phyloP scores from a whole-genome alignment of 2,797 vertebrate genomes.

The Coregonus suidteri region DNA sequence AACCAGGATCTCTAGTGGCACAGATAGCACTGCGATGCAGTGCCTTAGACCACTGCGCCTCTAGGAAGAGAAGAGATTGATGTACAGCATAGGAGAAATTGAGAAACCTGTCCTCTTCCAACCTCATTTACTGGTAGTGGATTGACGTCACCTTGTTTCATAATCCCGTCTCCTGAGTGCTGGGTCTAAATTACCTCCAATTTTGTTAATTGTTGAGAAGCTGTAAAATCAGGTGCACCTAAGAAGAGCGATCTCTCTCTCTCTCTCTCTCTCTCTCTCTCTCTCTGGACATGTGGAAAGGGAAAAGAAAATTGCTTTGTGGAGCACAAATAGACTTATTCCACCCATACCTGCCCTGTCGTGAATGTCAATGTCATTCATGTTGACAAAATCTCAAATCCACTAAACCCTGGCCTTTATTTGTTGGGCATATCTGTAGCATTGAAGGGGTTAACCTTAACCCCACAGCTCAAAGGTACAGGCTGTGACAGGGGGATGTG shows the following conservation, averaged over 20 bases:
- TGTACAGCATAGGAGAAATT: not conserved
- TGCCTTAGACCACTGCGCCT: too few species aligned
- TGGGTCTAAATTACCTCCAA: constrained; percentile 53
- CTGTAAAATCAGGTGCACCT: constrained; percentile 53
- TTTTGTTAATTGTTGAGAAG: constrained; percentile 57
- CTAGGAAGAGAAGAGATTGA: not conserved
- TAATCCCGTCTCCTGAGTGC: constrained; percentile 27
- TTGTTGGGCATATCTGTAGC: not conserved
- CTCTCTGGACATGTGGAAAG: constrained; percentile 12
- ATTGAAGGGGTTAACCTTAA: constrained; percentile 19
- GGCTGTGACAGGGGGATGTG: constrained; percentile 35
- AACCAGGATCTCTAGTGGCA: too few species aligned
- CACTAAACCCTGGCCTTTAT: not conserved
- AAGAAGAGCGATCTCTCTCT: not conserved
- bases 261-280: constrained; percentile 4
- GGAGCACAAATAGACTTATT: constrained; percentile 51
- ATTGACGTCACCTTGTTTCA: constrained; percentile 37
- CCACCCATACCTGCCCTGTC: constrained; percentile 45
- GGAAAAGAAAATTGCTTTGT: constrained; percentile 47
- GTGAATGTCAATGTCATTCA: constrained; percentile 36
- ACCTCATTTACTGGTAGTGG: constrained; percentile 20
- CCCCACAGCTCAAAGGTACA: constrained; percentile 48
- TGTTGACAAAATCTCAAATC: constrained; percentile 13
- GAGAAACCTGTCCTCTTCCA: not conserved
- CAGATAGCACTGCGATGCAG: too few species aligned